These are phyloP conservation scores for Beroe ovata DNA, from an alignment of 37 sponge, comb jelly and placozoan species.

Conservation along the genomic window DNA sequence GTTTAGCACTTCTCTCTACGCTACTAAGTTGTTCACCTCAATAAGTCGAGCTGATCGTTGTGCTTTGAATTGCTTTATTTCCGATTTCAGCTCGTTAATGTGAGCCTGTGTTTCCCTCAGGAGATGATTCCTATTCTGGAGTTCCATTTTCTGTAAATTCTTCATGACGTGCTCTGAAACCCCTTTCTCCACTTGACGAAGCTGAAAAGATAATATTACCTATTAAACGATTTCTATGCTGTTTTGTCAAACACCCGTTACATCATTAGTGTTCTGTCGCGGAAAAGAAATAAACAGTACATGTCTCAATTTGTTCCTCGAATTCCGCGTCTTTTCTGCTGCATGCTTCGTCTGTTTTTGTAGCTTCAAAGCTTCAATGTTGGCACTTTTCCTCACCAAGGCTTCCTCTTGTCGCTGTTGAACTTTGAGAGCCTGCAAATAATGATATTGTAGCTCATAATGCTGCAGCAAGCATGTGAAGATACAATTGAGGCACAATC, in stretches of 20 bases:
- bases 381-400: background rate
- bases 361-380: slow-evolving; percentile 45
- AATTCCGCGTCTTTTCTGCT: background rate
- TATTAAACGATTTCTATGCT: too few species aligned
- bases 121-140: background rate
- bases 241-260: too few species aligned
- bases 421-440: slow-evolving; percentile 16
- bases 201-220: too few species aligned
- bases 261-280: too few species aligned
- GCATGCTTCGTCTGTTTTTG: slow-evolving; percentile 36
- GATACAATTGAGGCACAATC: too few species aligned
- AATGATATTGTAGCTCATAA: too few species aligned
- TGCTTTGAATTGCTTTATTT: slow-evolving; percentile 46
- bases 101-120: slow-evolving; percentile 57
- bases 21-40: too few species aligned
- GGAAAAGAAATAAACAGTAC: background rate
- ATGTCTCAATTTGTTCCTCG: background rate
- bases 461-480: too few species aligned
- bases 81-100: slow-evolving; percentile 55
- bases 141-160: slow-evolving; percentile 27
- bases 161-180: background rate
- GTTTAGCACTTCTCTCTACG: too few species aligned
- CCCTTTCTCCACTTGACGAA: background rate
- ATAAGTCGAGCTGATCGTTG: slow-evolving; percentile 7
- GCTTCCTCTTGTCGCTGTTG: slow-evolving; percentile 24